Evolutionary conservation across 2,888 invertebrate genomes (phyloP).

Genomic region (Pimpla rufipes): DNA sequence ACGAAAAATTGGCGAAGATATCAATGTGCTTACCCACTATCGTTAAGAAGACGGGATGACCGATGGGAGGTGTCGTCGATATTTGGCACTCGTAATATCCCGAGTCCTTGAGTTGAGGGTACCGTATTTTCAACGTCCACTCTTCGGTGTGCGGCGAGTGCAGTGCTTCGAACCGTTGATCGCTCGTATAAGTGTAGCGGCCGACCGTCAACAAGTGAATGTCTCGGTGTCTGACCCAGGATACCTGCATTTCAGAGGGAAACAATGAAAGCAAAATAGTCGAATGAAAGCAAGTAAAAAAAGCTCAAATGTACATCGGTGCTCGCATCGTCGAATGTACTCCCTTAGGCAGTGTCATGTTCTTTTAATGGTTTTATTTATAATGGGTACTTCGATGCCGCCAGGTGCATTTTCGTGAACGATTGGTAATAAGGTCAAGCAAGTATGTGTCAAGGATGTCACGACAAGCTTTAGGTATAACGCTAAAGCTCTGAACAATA

Average conservation of each 20-base stretch:
- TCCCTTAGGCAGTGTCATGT: neutral
- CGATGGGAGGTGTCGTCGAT: conserved; percentile 95
- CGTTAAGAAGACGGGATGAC: conserved; percentile 92
- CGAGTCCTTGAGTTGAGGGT: conserved; percentile 91
- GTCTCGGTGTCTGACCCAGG: conserved; percentile 92
- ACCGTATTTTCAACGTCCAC: conserved; percentile 93
- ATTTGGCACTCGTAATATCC: conserved; percentile 96
- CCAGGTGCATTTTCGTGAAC: conserved; percentile 7
- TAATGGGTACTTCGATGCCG: neutral
- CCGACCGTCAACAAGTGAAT: conserved; percentile 92
- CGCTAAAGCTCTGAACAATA: conserved; percentile 43
- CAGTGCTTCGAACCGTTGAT: conserved; percentile 94
- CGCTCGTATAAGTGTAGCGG: conserved; percentile 92
- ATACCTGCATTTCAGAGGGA: conserved; percentile 87
- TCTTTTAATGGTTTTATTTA: neutral
- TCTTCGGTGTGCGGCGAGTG: conserved; percentile 95
- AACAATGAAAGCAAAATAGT: conserved; percentile 13
- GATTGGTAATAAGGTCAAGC: conserved; percentile 38
- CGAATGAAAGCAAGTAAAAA: conserved; percentile 9
- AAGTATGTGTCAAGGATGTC: conserved; percentile 48
- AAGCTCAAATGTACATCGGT: neutral
- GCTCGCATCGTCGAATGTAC: neutral
- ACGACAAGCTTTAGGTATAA: conserved; percentile 9
- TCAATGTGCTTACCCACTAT: conserved; percentile 91
- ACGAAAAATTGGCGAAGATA: neutral